Percentiles rank a stretch among this genome's conserved stretches.
Evolutionary conservation across 2,888 invertebrate species (phyloP).

Genomic region (Oxycera nigricornis): DNA sequence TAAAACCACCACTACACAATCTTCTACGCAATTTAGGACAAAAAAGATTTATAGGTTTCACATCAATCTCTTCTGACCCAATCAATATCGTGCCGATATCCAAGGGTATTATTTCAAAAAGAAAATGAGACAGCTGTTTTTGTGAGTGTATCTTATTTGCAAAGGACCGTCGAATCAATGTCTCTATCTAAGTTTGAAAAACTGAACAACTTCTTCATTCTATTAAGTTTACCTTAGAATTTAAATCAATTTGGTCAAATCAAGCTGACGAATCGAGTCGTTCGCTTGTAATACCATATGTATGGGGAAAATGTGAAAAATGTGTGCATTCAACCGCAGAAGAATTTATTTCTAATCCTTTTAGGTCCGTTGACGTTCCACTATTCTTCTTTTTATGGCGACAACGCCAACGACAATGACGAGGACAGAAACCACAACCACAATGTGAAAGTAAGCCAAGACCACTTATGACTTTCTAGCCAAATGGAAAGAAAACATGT

Average conservation of each 20-base stretch:
- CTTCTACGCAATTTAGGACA: too few species aligned
- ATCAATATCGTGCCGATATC: too few species aligned
- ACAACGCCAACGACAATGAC: conserved; percentile 11
- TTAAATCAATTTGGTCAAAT: background rate
- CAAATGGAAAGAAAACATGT: conserved; percentile 15
- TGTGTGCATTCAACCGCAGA: background rate
- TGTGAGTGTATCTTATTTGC: too few species aligned
- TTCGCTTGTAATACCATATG: too few species aligned
- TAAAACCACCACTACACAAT: too few species aligned
- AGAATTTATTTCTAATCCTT: conserved; percentile 34
- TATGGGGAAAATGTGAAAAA: conserved; percentile 15
- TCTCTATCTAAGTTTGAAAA: too few species aligned
- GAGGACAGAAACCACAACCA: background rate
- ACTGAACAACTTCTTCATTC: conserved; percentile 17
- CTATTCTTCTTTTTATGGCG: conserved; percentile 5
- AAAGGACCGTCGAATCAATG: too few species aligned
- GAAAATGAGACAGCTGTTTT: too few species aligned
- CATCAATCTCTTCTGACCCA: too few species aligned
- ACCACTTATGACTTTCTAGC: conserved; percentile 27
- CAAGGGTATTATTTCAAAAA: too few species aligned
- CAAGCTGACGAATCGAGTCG: too few species aligned
- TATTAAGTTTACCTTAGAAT: conserved; percentile 18
- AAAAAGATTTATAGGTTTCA: too few species aligned
- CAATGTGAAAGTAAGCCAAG: conserved; percentile 19
- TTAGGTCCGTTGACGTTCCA: conserved; percentile 31